Percentiles rank a stretch among this genome's conserved stretches.
phyloP scores from a whole-genome alignment of 2,113 vertebrate species.

The Ctenomys sociabilis region DNA sequence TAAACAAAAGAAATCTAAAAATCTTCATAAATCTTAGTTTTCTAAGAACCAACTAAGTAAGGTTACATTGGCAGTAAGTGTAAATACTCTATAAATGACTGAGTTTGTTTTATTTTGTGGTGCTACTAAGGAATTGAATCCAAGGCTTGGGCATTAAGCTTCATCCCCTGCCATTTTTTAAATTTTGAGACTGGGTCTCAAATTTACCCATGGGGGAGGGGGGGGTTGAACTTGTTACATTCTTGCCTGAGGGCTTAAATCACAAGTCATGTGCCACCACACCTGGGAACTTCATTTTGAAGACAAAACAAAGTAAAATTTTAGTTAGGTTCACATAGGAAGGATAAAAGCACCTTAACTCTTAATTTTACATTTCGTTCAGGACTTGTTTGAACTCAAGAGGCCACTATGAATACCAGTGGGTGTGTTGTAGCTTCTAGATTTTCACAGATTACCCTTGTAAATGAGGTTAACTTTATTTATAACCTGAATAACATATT shows the following conservation, averaged over 20 bases:
- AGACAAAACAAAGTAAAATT: constrained; percentile 21
- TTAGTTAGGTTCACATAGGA: constrained; percentile 36
- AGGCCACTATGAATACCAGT: not conserved
- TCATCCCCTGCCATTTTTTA: not conserved
- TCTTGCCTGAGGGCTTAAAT: not conserved
- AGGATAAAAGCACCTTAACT: constrained; percentile 30
- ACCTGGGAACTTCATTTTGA: not conserved
- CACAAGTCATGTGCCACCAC: not conserved
- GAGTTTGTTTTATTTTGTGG: not conserved
- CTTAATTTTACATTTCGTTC: not conserved
- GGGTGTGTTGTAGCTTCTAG: not conserved
- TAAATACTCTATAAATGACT: constrained; percentile 25
- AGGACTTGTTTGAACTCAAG: not conserved
- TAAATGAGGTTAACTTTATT: constrained; percentile 30
- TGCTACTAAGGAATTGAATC: not conserved
- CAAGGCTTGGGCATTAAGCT: not conserved
- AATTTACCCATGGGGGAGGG: not conserved
- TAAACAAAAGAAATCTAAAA: constrained; percentile 54
- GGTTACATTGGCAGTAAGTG: not conserved
- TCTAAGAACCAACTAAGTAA: not conserved
- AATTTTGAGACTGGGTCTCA: not conserved
- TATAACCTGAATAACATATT: not conserved
- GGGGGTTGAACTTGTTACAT: not conserved
- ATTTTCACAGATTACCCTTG: constrained; percentile 1
- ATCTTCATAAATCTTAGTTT: constrained; percentile 5